Evolutionary conservation across 2,797 vertebrate genomes (phyloP).

Genomic region (Brachymystax lenok): DNA sequence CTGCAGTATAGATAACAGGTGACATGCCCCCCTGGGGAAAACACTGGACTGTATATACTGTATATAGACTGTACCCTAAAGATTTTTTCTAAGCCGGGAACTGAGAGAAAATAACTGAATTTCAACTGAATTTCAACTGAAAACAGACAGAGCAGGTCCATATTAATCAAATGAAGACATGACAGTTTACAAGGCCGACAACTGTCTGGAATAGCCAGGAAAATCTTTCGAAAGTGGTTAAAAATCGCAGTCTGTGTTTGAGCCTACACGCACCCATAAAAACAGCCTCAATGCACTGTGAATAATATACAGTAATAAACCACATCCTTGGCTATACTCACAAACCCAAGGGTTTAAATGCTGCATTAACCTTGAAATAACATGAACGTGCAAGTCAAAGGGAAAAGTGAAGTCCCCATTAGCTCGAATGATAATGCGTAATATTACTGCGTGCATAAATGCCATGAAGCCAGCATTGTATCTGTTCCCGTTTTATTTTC

Average conservation of each 20-base stretch:
- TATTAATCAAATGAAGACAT: too few species aligned
- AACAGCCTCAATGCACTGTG: not conserved
- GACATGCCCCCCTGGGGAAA: too few species aligned
- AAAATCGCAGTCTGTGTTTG: not conserved
- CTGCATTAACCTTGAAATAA: slow-evolving; percentile 48
- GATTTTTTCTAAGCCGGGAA: too few species aligned
- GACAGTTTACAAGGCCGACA: too few species aligned
- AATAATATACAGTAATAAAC: not conserved
- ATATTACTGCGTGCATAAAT: slow-evolving; percentile 18
- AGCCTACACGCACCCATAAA: not conserved
- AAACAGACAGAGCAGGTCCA: too few species aligned
- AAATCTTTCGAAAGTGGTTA: not conserved
- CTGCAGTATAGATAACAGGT: too few species aligned
- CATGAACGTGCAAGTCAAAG: not conserved
- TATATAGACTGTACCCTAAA: too few species aligned
- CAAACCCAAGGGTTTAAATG: slow-evolving; percentile 31
- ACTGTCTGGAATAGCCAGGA: not conserved
- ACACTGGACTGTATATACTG: too few species aligned
- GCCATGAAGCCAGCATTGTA: slow-evolving; percentile 6
- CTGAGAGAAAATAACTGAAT: too few species aligned
- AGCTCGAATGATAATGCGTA: slow-evolving; percentile 10
- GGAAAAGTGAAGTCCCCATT: slow-evolving; percentile 8
- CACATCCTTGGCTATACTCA: slow-evolving; percentile 9
- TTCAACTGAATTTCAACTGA: too few species aligned
- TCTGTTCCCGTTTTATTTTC: not conserved